Conservation (phyloP, 2,797 vertebrate species). For the Coilia nasus region DNA sequence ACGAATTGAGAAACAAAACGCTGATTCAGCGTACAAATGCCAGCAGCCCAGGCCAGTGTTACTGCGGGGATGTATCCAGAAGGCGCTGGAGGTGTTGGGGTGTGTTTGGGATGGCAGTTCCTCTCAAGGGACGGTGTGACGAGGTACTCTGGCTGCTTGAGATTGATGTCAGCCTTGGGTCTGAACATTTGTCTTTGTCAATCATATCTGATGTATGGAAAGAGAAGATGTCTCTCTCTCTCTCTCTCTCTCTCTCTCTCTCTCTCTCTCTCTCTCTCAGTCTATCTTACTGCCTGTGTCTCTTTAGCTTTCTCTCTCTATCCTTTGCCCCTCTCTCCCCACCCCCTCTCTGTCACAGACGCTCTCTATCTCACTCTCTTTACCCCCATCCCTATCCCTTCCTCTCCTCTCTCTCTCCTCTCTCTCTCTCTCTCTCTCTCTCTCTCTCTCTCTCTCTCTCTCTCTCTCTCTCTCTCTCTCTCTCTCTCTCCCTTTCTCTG, state of each 20-base stretch:
- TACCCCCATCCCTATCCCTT: too few relatives aligned
- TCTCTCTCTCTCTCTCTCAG: background rate
- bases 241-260: background rate
- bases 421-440: background rate
- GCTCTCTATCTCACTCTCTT: too few relatives aligned
- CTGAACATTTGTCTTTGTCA: conserved; percentile 65
- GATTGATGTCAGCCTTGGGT: conserved; percentile 70
- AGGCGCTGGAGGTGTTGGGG: background rate
- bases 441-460: background rate
- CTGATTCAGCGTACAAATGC: background rate
- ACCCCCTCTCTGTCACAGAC: too few relatives aligned
- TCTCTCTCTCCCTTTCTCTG: background rate
- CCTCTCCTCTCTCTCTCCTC: background rate
- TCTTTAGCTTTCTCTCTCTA: too few relatives aligned
- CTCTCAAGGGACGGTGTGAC: background rate
- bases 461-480: background rate
- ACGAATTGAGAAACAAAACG: background rate
- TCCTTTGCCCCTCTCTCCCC: too few relatives aligned
- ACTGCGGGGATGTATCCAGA: background rate
- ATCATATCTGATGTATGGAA: conserved; percentile 70
- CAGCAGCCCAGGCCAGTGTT: background rate
- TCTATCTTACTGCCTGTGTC: too few relatives aligned
- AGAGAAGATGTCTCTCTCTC: background rate
- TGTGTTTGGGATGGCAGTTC: background rate
- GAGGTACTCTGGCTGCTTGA: background rate